Conservation (phyloP, 2,113 vertebrate genomes). For the Anhinga anhinga region DNA sequence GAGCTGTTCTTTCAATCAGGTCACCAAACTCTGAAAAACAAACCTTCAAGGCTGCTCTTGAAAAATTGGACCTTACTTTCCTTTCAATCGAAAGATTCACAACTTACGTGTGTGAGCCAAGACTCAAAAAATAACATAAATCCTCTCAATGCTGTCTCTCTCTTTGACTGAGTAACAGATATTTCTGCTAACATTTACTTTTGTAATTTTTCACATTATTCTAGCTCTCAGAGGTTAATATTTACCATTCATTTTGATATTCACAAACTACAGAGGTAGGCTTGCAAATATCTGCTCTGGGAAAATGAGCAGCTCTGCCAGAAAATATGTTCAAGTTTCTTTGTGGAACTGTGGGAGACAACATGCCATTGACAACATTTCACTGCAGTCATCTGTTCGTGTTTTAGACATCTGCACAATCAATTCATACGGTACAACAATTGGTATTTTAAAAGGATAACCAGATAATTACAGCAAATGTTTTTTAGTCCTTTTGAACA, state of each 20-base stretch:
- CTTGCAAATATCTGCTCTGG: slow-evolving; percentile 52
- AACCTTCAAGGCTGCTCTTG: slow-evolving; percentile 49
- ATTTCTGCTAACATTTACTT: slow-evolving; percentile 69
- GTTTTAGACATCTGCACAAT: slow-evolving; percentile 39
- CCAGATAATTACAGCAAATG: neutral
- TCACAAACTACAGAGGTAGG: slow-evolving; percentile 58
- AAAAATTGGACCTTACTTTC: slow-evolving; percentile 43
- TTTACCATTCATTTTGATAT: slow-evolving; percentile 60
- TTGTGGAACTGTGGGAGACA: slow-evolving; percentile 40
- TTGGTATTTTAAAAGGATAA: neutral
- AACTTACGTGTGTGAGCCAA: slow-evolving; percentile 33
- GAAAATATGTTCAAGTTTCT: slow-evolving; percentile 52
- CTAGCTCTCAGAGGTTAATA: slow-evolving; percentile 63
- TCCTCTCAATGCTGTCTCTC: slow-evolving; percentile 23
- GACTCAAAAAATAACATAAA: slow-evolving; percentile 51
- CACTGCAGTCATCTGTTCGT: neutral
- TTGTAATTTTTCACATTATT: slow-evolving; percentile 65
- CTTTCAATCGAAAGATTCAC: slow-evolving; percentile 52
- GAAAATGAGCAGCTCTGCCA: slow-evolving; percentile 49
- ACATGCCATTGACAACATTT: neutral
- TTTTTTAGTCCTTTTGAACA: neutral
- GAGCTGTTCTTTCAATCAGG: slow-evolving; percentile 57
- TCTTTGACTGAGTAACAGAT: slow-evolving; percentile 36
- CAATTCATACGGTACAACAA: neutral
- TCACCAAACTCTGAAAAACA: slow-evolving; percentile 52